Evolutionary conservation across 2,797 vertebrate species (phyloP).

Genomic region (Coranthus polyacanthus): DNA sequence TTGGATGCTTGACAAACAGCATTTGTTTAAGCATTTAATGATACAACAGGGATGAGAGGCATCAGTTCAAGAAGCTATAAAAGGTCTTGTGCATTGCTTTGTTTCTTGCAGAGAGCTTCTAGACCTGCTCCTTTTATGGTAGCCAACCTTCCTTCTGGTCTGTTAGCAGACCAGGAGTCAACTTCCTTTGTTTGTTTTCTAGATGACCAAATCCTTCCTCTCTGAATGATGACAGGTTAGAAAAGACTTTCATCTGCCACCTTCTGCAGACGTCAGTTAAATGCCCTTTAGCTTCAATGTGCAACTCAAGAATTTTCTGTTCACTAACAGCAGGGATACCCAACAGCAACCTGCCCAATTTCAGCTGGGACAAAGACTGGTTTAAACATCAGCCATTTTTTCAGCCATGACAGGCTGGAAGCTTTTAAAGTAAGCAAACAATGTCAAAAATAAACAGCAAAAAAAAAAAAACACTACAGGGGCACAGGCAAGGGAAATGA

Average conservation of each 20-base stretch:
- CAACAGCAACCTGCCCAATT: constrained; percentile 1
- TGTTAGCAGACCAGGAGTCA: constrained; percentile 27
- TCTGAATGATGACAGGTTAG: constrained; percentile 14
- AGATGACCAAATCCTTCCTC: constrained; percentile 57
- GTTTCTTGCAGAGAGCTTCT: constrained; percentile 42
- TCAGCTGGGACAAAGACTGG: constrained; percentile 3
- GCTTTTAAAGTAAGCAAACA: constrained; percentile 35
- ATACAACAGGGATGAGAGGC: constrained; percentile 52
- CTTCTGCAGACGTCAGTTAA: constrained; percentile 1
- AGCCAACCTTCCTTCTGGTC: constrained; percentile 32
- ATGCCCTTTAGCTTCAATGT: not conserved
- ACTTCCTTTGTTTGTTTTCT: constrained; percentile 75
- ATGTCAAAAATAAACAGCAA: constrained; percentile 11
- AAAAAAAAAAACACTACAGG: too few relatives aligned
- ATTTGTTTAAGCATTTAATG: constrained; percentile 70
- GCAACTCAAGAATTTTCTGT: not conserved
- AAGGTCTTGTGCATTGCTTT: constrained; percentile 56
- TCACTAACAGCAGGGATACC: not conserved
- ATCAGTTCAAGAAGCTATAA: constrained; percentile 58
- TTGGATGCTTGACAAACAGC: constrained; percentile 54
- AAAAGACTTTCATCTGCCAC: constrained; percentile 27
- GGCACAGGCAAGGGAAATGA: constrained; percentile 10
- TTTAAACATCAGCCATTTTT: constrained; percentile 18
- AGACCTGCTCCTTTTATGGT: constrained; percentile 71
- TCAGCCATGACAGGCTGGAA: constrained; percentile 22